Evolutionary conservation across 2,888 invertebrate species (phyloP), one percentile per base, ranked within the genome.

Genomic region (Anagyrus pseudococci): DNA sequence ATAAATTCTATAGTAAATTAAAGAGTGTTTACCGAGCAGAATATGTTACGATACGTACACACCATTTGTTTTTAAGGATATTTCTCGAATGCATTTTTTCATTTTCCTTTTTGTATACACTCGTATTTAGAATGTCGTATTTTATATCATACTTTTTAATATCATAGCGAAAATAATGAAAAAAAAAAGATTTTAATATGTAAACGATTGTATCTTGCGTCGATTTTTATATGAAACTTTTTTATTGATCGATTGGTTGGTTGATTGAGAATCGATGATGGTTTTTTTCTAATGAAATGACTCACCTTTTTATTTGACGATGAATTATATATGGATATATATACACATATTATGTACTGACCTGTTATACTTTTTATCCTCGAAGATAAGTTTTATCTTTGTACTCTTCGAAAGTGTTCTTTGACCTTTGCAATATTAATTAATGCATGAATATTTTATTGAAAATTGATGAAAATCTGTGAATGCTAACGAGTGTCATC

Each of bases 361-460:
- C 44, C 61, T 62, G 65, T 62, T 65, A 57, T 29, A 55, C 58
- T 60, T 64, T 58, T 19, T 46, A 48, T 56, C 22, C 23, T 49
- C 13, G 57, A 54, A 57, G 46, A 37, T 52, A 48, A 8, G 43
- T 64, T 64, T 56, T 13, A n/a, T 19, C 52, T 57, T 33, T 49
- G 44, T 25, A 54, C 58, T 61, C 37, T 47, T 54, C 49, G 29
- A 62, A 37, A 25, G 59, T 41, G 46, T 58, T 55, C 44, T 58
- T 58, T 47, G 49, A 23, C 26, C 20, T 41, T 54, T 47, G n/a
- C 47, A 29, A 41, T 47, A 40, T 43, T 43, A n/a, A 17, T n/a
- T 10, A n/a, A 2, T 33, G 2, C 40, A 17, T 17, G 44, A 26
- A 20, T 19, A 41, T 23, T 41, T 25, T 29, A 19, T 40, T 22